Percentiles rank a stretch among this genome's conserved stretches.
phyloP scores from a whole-genome alignment of 1,140 invertebrate species.

The Dendrolimus punctatus region DNA sequence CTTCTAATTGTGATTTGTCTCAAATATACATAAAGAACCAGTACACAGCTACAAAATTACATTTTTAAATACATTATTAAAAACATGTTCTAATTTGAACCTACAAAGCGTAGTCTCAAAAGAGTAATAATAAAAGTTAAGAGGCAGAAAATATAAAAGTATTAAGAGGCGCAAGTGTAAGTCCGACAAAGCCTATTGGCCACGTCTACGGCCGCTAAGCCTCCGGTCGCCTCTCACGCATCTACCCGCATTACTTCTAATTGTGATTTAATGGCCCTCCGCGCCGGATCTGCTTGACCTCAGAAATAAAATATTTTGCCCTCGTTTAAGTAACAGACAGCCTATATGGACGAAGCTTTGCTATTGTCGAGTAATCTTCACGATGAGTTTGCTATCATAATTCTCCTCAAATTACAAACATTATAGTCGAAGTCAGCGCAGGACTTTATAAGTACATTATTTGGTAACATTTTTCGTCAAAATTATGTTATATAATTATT shows the following conservation, averaged over 20 bases:
- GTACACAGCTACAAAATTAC: no score
- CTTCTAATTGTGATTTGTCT: slow-evolving; percentile 62
- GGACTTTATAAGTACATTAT: no score
- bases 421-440: no score
- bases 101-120: background rate
- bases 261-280: slow-evolving; percentile 63
- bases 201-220: slow-evolving; percentile 36
- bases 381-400: no score
- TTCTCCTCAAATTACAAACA: no score
- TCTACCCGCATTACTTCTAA: slow-evolving; percentile 63
- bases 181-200: slow-evolving; percentile 45
- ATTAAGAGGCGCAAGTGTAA: slow-evolving; percentile 52
- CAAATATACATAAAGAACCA: no score
- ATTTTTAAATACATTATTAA: no score
- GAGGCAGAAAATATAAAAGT: slow-evolving; percentile 46
- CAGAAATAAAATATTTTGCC: slow-evolving; percentile 39
- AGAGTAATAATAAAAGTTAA: slow-evolving; percentile 13
- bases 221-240: slow-evolving; percentile 47
- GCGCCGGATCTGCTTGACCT: slow-evolving; percentile 44
- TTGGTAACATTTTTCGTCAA: no score
- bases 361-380: no score
- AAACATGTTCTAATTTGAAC: no score
- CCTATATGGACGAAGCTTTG: background rate
- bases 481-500: no score
- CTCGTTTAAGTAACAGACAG: slow-evolving; percentile 14